A percentile compares a stretch with the other conserved stretches of the same genome.
Evolutionary conservation across 2,113 vertebrate species (phyloP).

Genomic region (Tragelaphus strepsiceros): DNA sequence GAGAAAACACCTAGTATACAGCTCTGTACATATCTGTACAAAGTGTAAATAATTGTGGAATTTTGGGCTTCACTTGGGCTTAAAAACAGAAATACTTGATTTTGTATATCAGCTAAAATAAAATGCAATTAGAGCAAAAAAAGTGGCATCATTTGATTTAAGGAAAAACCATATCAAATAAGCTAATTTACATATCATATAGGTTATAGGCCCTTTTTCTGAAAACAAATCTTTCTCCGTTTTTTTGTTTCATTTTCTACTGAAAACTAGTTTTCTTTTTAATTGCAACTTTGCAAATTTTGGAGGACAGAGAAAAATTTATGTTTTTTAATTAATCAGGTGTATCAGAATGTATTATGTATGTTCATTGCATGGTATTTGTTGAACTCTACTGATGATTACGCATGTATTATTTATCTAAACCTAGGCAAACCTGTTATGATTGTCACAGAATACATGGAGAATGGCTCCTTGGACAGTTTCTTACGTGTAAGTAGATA

Average conservation of each 20-base stretch:
- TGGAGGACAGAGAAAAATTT: not conserved
- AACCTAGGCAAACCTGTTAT: slow-evolving; percentile 90
- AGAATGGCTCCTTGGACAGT: slow-evolving; percentile 91
- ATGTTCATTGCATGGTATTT: not conserved
- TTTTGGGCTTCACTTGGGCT: not conserved
- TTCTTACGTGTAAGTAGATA: slow-evolving; percentile 87
- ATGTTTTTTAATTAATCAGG: not conserved
- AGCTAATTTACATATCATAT: not conserved
- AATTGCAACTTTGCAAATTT: not conserved
- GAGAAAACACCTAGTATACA: not conserved
- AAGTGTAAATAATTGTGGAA: not conserved
- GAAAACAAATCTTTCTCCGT: not conserved
- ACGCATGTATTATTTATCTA: slow-evolving; percentile 38
- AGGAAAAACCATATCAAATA: not conserved
- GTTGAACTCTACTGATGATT: not conserved
- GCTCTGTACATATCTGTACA: not conserved
- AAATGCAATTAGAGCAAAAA: not conserved
- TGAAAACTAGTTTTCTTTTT: not conserved
- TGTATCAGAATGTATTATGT: not conserved
- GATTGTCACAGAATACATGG: slow-evolving; percentile 94
- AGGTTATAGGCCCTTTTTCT: not conserved
- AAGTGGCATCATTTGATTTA: not conserved
- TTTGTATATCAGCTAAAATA: not conserved
- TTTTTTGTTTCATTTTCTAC: not conserved
- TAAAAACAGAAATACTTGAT: not conserved